Evolutionary conservation across 2,888 invertebrate species (phyloP).

Genomic region (Apoderus coryli): DNA sequence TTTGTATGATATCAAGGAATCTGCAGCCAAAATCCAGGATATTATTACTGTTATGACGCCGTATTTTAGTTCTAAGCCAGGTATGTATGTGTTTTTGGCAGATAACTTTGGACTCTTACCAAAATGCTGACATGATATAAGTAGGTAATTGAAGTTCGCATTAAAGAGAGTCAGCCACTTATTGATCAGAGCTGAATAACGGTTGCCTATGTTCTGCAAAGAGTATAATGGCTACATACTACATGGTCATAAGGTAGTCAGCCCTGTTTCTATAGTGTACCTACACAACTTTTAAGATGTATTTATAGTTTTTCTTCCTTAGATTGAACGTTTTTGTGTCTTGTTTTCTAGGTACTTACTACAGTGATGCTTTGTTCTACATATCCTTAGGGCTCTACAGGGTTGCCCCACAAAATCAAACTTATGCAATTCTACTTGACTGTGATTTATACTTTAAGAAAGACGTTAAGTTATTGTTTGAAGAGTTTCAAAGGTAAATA

Average conservation of each 20-base stretch:
- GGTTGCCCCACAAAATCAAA: conserved; percentile 45
- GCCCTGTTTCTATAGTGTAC: too few species aligned
- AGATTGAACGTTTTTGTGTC: too few species aligned
- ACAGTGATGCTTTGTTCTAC: conserved; percentile 65
- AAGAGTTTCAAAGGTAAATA: conserved; percentile 44
- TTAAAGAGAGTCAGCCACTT: too few species aligned
- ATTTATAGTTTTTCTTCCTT: too few species aligned
- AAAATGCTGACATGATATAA: neutral
- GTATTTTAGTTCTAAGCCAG: conserved; percentile 54
- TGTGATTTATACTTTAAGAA: conserved; percentile 60
- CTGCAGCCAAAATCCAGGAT: conserved; percentile 43
- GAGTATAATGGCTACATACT: too few species aligned
- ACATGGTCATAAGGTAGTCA: too few species aligned
- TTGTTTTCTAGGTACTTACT: conserved; percentile 47
- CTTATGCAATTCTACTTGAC: conserved; percentile 55
- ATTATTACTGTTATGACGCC: conserved; percentile 53
- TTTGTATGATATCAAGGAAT: conserved; percentile 46
- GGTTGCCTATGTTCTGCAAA: too few species aligned
- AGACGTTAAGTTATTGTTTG: conserved; percentile 49
- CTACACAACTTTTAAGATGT: too few species aligned
- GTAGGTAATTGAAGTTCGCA: neutral
- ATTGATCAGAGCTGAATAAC: too few species aligned
- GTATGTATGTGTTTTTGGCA: conserved; percentile 33
- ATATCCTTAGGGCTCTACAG: conserved; percentile 58
- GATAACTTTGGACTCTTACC: neutral